Base-by-base conservation (phyloP, 2,113 vertebrate genomes). In the Pongo pygmaeus region DNA sequence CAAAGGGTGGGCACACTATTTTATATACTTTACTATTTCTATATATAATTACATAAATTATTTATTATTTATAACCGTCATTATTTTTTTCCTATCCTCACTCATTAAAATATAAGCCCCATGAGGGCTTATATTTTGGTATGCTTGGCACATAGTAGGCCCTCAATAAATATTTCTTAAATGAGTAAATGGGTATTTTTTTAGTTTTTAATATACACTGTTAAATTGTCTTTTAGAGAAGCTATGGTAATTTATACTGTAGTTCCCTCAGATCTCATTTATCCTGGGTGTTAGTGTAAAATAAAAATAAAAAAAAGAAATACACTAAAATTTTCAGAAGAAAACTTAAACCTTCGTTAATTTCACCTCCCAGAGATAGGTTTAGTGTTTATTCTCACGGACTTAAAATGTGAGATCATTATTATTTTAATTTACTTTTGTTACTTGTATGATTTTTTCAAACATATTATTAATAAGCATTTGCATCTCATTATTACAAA, bases 341-440 rank as follows among this genome's bases (percentile, higher is more conserved):
- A 90, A 83, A 90, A 96, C 52, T 87, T 84, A 80, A 91, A 50
- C 23, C 52, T 90, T 55, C 10, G 32, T 91, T 93, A 88, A 93
- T 84, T 93, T 87, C n/a, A 75, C 43, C n/a, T 84, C 27, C 52
- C 6, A 81, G 55, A 86, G 25, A 83, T 40, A 72, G 57, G 50
- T 96, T 91, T 95, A 67, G 12, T 83, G 4, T 70, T 14, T 90
- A 81, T 14, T 22, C 11, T 32, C 48, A 84, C 22, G 86, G 46
- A 79, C 32, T 90, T 93, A 57, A 55, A 83, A 75, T 94, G 9
- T 85, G 57, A 86, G 93, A 88, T 61, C 5, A 67, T 92, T 96
- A 88, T 88, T 89, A 88, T 88, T 94, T 93, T 83, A 69, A 69
- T 85, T 95, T 93, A 32, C 5, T 72, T 85, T 78, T 87, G 77